Evolutionary conservation across 1,140 invertebrate species (phyloP), one percentile per base, ranked within the genome.

Genomic region (Diuraphis noxia): DNA sequence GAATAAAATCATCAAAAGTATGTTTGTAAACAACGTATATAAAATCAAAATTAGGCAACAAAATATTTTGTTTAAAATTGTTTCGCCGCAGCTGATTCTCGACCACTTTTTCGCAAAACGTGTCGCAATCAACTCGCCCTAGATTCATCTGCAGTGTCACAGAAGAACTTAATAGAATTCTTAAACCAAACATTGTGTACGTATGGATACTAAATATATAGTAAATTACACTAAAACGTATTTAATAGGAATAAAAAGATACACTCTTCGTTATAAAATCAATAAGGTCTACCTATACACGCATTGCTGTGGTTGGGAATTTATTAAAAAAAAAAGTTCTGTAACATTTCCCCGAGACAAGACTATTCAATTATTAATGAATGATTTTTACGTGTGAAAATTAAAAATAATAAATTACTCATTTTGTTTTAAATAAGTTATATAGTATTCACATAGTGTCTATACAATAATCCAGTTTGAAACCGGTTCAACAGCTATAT

Each of bases 381-480:
- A n/a, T 72, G 30, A 63, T 63, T 63, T 30, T n/a, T 13, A 63
- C 56, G 56, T 63, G 56, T 63, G 56, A 63, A 63, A 63, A 63
- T 63, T 63, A 63, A 63, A 63, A 56, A 49, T n/a, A 63, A 63
- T 63, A 63, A 72, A 72, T 72, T 72, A 72, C n/a, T 72, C 30
- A 72, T 72, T 72, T 72, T 72, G n/a, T n/a, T n/a, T 72, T 72
- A 72, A 72, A 72, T 72, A 72, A 72, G n/a, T 72, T 72, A 6
- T 72, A 72, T 72, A n/a, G 56, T n/a, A 4, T 72, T 72, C 30
- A 72, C n/a, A 63, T 7, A 72, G 56, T 72, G 56, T n/a, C n/a
- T n/a, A 72, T 72, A 63, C 13, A n/a, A 72, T 72, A 72, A 72
- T 72, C 30, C 30, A 72, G 56, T 72, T 72, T 72, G 6, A 72